Base-by-base conservation (phyloP, 2,888 invertebrate species). In the Caradrina clavipalpis region DNA sequence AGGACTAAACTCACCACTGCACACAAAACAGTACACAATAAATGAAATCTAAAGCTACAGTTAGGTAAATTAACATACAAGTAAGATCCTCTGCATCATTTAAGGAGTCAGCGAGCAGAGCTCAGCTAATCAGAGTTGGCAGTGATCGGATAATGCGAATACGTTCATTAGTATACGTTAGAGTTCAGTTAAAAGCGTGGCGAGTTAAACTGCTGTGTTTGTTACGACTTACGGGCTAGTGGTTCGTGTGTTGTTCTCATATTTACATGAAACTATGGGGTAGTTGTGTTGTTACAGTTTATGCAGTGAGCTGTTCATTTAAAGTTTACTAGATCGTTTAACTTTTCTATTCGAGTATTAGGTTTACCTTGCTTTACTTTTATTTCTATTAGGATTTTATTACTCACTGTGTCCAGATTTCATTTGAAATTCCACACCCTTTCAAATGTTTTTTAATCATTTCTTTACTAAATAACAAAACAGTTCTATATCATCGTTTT, bases 131-230 rank as follows among this genome's bases (percentile, higher is more conserved):
- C 45, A 66, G 68, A 11, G 17, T 19, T n/a, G 17, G 21, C 21
- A n/a, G 39, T 49, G 53, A 74, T 74, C 31, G 22, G 64, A 22
- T 50, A 47, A n/a, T 35, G 42, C 45, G n/a, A 65, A 73, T 55
- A 19, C 22, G 65, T 56, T 73, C 51, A 57, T 71, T 71, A 67
- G 58, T 49, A 58, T 39, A 65, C n/a, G 51, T 65, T 74, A 71
- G n/a, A 51, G 26, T 35, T 11, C 8, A 50, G 50, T 66, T 59
- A 45, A 55, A 75, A 75, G 68, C 54, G 66, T 45, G 31, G 17
- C 35, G 19, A 31, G n/a, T 63, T 50, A 22, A 45, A 50, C 49
- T 50, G 13, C 13, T 22, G 54, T 26, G 26, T 73, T 61, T 61
- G 50, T 50, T 19, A 31, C 0, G 26, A 21, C 26, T 19, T 45